phyloP scores from a whole-genome alignment of 53 echinoderm and acorn worm genomes.

The Paracentrotus lividus region DNA sequence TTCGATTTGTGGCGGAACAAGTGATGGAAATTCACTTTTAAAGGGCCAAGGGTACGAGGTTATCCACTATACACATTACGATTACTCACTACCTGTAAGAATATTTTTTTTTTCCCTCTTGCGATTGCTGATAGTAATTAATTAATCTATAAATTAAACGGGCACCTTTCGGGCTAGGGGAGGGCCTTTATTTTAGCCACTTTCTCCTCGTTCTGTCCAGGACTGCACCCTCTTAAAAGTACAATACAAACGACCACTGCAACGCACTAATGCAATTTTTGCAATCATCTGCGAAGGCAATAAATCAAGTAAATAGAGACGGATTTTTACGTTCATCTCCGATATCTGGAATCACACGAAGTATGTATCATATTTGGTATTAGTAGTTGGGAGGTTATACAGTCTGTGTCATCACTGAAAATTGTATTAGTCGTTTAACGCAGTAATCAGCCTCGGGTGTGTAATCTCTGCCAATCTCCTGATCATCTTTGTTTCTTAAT shows the following conservation, averaged over 20 bases:
- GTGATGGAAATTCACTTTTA: not conserved
- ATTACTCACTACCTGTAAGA: no score
- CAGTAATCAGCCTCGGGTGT: not conserved
- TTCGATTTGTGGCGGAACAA: not conserved
- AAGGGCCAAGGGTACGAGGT: not conserved
- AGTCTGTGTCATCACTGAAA: slow-evolving; percentile 12
- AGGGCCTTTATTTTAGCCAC: not conserved
- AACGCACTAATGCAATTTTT: slow-evolving; percentile 62
- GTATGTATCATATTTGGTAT: slow-evolving; percentile 20
- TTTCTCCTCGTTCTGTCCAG: not conserved
- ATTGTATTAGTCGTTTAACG: not conserved
- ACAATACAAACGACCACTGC: slow-evolving; percentile 60
- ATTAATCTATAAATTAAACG: not conserved
- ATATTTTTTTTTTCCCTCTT: no score
- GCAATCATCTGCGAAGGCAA: slow-evolving; percentile 50
- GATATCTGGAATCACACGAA: slow-evolving; percentile 28
- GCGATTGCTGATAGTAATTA: not conserved
- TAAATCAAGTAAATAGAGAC: slow-evolving; percentile 57
- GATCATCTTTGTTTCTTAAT: not conserved
- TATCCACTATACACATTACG: no score
- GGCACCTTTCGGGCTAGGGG: not conserved
- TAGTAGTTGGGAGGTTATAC: not conserved
- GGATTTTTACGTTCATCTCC: slow-evolving; percentile 42
- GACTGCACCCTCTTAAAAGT: not conserved
- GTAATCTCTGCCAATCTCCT: not conserved